phyloP scores from a whole-genome alignment of 2,113 vertebrate species.

The Varanus komodoensis region DNA sequence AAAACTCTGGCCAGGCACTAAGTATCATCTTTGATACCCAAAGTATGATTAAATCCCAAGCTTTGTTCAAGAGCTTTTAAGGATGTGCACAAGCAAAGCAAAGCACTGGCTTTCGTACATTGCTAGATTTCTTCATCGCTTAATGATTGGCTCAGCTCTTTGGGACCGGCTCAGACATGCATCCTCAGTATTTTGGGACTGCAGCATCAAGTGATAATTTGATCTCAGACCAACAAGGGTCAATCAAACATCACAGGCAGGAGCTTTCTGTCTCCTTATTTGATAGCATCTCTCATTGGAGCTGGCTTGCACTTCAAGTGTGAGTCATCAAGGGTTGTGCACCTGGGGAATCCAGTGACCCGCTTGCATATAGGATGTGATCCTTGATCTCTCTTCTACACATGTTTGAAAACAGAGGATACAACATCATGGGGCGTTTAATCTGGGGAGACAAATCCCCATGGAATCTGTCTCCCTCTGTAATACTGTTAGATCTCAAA shows the following conservation, averaged over 20 bases:
- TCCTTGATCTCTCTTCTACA: not conserved
- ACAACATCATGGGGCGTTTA: not conserved
- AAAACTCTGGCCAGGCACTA: not conserved
- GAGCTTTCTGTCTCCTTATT: not conserved
- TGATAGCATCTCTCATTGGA: too few relatives aligned
- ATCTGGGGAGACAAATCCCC: not conserved
- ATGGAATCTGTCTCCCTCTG: too few relatives aligned
- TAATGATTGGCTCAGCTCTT: not conserved
- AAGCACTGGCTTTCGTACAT: not conserved
- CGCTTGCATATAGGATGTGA: not conserved
- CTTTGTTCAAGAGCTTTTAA: slow-evolving; percentile 1
- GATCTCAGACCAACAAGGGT: not conserved
- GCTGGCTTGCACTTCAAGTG: too few relatives aligned
- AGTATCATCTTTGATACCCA: not conserved
- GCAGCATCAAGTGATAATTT: not conserved
- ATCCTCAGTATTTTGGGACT: not conserved
- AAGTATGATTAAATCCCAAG: slow-evolving; percentile 16
- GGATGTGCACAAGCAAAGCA: not conserved
- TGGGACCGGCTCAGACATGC: not conserved
- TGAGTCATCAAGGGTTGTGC: not conserved
- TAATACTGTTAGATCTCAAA: too few relatives aligned
- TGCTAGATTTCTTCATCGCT: not conserved
- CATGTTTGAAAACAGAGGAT: not conserved
- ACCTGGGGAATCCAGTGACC: not conserved
- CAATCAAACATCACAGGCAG: not conserved